Evolutionary conservation across 2,888 invertebrate species (phyloP), one percentile per base, ranked within the genome.

Genomic region (Hirtodrosophila histrioides): DNA sequence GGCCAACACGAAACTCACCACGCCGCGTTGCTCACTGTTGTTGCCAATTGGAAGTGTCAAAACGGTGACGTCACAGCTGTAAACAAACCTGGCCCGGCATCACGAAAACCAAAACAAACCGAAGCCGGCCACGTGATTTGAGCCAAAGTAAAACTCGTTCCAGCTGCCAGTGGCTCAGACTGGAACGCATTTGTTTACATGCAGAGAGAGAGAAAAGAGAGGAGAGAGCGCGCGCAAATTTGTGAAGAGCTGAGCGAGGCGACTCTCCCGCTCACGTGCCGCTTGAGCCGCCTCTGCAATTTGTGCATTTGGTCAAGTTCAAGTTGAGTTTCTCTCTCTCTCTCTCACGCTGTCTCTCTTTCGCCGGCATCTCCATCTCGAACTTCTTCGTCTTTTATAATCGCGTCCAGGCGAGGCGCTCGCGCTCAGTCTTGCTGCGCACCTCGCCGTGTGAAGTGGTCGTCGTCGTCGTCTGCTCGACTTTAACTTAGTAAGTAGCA

Each of bases 341-440:
- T 46, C 57, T 54, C 61, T 63, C 64, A 61, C n/a, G n/a, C 64
- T 46, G 43, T 39, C 10, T 39, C 17, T 17, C 17, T 1, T 17
- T 17, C 33, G 23, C 44, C 12, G 35, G 12, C 55, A 31, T 31
- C 48, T 43, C 29, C 33, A 36, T 2, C 44, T 60, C 40, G 57
- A 50, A 48, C 49, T 46, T 62, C 65, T 62, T 55, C 64, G 56
- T 69, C 76, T 73, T 83, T 76, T 79, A 81, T 74, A 78, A 60
- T 75, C 71, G 69, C 68, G 37, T 69, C 49, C 55, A 46, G 50
- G 54, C 31, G 71, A 57, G 69, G 70, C 69, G 80, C 76, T 73
- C 81, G 86, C 85, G 78, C 84, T 91, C 88, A 92, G 92, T 92
- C 91, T 90, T 91, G 86, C 88, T 90, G 88, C 88, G 89, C 90